A percentile compares a stretch with the other conserved stretches of the same genome.
Evolutionary conservation across 1,140 invertebrate genomes (phyloP).

Genomic region (Conus betulinus): DNA sequence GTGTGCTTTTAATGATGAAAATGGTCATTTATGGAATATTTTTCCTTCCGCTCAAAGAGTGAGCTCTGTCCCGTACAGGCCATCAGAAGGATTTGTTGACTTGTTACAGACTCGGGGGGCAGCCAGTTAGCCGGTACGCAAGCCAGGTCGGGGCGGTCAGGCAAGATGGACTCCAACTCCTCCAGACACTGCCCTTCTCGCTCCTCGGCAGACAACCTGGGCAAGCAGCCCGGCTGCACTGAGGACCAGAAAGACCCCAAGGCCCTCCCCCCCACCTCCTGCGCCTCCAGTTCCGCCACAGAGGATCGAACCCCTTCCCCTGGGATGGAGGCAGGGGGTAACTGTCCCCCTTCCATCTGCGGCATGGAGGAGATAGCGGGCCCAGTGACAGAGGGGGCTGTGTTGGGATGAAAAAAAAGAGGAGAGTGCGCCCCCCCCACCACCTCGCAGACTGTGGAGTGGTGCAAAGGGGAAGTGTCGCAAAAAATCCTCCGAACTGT

Average conservation of each 20-base stretch:
- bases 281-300: constrained; percentile 1
- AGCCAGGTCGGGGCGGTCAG: constrained; percentile 8
- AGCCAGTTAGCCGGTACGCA: constrained; percentile 23
- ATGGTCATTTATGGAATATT: no score
- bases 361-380: not conserved
- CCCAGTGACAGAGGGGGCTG: not conserved
- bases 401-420: not conserved
- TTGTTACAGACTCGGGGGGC: not conserved
- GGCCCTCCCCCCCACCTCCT: not conserved
- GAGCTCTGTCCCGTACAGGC: no score
- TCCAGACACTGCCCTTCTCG: constrained; percentile 41
- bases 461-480: not conserved
- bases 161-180: constrained; percentile 47
- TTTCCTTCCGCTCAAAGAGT: no score
- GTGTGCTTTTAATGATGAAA: no score
- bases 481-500: not conserved
- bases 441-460: not conserved
- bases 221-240: constrained; percentile 1
- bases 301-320: constrained; percentile 21
- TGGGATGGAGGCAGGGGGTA: not conserved
- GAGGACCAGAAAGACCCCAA: constrained; percentile 18
- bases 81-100: no score
- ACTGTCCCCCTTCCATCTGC: not conserved
- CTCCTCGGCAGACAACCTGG: constrained; percentile 44
- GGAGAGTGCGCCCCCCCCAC: not conserved